Percentiles rank a stretch among this genome's conserved stretches.
Conservation (phyloP, 2,888 invertebrate species). For the Drosophila kambysellisi region DNA sequence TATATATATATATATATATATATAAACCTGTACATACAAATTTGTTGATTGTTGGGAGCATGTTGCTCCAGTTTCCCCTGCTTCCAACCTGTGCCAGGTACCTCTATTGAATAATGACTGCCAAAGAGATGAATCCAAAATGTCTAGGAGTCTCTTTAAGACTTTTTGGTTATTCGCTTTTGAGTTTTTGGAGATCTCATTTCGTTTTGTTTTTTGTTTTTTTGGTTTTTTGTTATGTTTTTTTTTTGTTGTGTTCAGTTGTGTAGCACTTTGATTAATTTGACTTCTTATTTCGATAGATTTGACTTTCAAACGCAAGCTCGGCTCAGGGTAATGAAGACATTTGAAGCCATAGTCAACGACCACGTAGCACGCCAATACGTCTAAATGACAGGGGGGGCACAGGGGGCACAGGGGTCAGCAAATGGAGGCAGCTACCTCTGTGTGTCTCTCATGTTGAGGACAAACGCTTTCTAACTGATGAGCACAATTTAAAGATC, state of each 20-base stretch:
- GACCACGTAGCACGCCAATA: conserved; percentile 52
- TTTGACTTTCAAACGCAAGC: conserved; percentile 66
- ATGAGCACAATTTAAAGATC: conserved; percentile 42
- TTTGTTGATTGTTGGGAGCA: conserved; percentile 9
- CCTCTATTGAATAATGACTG: conserved; percentile 41
- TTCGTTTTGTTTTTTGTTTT: conserved; percentile 25
- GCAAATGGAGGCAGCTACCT: not conserved
- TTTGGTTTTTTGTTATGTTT: conserved; percentile 10
- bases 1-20: not conserved
- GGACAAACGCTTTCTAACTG: conserved; percentile 63
- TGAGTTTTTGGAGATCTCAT: conserved; percentile 18
- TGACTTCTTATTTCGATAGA: conserved; percentile 56
- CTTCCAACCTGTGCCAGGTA: conserved; percentile 24
- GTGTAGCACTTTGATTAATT: conserved; percentile 69
- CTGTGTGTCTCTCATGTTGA: conserved; percentile 2
- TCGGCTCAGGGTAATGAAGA: conserved; percentile 34
- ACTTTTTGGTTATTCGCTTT: conserved; percentile 29
- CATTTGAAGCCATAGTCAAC: conserved; percentile 39
- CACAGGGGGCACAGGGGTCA: conserved; percentile 8
- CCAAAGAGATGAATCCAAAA: conserved; percentile 20
- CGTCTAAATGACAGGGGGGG: conserved; percentile 30
- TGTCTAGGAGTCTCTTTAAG: conserved; percentile 28
- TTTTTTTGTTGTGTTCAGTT: conserved; percentile 25
- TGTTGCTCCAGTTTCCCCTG: conserved; percentile 24
- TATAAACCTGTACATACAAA: not conserved